These are phyloP conservation scores for Andrena fulva DNA, from an alignment of 2,888 invertebrate genomes.

Conservation along the genomic window DNA sequence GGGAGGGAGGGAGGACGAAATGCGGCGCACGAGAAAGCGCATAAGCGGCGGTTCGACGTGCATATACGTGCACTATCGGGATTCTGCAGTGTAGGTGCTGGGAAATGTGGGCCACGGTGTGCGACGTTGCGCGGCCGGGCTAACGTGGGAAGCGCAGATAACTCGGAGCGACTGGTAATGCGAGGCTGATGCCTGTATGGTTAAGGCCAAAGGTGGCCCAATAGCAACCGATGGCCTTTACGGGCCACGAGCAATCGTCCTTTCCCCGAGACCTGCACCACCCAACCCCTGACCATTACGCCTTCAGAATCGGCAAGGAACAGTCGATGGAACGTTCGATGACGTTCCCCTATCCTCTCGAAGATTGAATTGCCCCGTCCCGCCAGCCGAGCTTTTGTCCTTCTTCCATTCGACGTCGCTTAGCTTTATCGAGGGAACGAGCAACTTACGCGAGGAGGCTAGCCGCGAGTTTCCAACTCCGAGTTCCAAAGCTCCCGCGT, in stretches of 20 bases:
- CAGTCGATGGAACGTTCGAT: constrained; percentile 34
- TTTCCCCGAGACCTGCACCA: constrained; percentile 7
- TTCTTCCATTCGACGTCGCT: constrained; percentile 3
- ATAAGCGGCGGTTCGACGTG: constrained; percentile 63
- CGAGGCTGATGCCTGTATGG: constrained; percentile 71
- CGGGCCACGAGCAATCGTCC: constrained; percentile 57
- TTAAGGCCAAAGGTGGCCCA: constrained; percentile 75
- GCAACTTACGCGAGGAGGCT: not conserved
- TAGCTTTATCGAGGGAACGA: constrained; percentile 16
- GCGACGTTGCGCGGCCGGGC: constrained; percentile 66
- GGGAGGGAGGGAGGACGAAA: constrained; percentile 43
- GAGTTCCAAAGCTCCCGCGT: not conserved
- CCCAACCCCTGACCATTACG: constrained; percentile 41
- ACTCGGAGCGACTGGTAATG: constrained; percentile 82
- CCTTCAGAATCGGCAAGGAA: constrained; percentile 49
- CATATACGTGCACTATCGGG: constrained; percentile 74
- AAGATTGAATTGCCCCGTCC: constrained; percentile 45
- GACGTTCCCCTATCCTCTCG: constrained; percentile 48
- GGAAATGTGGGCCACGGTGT: constrained; percentile 69
- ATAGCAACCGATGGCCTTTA: constrained; percentile 76
- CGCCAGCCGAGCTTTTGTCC: constrained; percentile 11
- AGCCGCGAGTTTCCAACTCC: not conserved
- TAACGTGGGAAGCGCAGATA: constrained; percentile 83
- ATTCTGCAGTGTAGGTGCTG: constrained; percentile 82
- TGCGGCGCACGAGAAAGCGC: constrained; percentile 62